Base-by-base conservation (phyloP, 1,140 invertebrate species). In the Hesperophylax magnus region DNA sequence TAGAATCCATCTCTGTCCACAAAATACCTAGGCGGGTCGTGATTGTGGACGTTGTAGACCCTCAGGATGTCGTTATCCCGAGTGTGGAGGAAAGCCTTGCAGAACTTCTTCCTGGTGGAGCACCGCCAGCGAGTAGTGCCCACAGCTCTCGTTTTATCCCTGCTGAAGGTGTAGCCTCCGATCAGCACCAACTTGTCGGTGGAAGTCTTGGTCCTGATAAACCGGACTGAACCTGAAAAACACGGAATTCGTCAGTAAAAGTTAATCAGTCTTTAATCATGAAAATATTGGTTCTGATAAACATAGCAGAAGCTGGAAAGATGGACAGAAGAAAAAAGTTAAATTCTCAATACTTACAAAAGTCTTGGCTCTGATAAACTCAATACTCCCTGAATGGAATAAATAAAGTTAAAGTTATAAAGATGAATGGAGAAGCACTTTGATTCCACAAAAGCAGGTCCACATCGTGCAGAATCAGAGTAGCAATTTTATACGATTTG, bases 31-130 rank as follows among this genome's bases (percentile, higher is more conserved):
- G 63, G 47, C 4, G 77, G 52, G 4, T 56, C 22, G 39, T 78
- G 77, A 58, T 78, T 78, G 65, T 78, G 77, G 0, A 54, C 63
- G 20, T 69, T 54, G 27, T 27, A 17, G 15, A 78, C 27, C 15
- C 9, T 34, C 4, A 34, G n/a, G 14, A 78, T 69, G 24, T 8
- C 9, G 15, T 56, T 65, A 6, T 69, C 15, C 14, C n/a, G 5
- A 3, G 34, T 34, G 61, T 67, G 47, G 3, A 58, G 20, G 22
- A 14, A 54, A 15, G 77, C 61, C 22, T 34, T 67, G 52, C 77
- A 78, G 61, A 71, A 20, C 6, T 74, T 74, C 20, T 24, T 54
- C 14, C 53, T 14, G 47, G 20, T 52, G 17, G 63, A 53, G 52
- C 77, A 78, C 5, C 31, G 20, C 63, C 65, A 78, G 15, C 65